Evolutionary conservation across 35 echinoderm and acorn worm genomes (phyloP).

Genomic region (Chiridota heheva): DNA sequence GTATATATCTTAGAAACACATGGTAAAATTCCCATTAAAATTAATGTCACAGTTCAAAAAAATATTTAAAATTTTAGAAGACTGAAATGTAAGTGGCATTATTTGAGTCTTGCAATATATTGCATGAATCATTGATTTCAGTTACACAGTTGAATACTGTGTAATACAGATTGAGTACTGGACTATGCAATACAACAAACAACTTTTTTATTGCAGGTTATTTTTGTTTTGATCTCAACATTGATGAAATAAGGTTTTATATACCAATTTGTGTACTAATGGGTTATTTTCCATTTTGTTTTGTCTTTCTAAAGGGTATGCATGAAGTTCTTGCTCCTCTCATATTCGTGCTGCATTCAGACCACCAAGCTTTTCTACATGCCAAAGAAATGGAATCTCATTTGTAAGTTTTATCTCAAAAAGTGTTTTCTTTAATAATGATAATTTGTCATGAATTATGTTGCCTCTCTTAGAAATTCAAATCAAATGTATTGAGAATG

Average conservation of each 20-base stretch:
- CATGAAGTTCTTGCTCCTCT: constrained; percentile 94
- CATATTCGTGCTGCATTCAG: constrained; percentile 96
- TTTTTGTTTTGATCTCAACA: neutral
- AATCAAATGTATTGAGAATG: neutral
- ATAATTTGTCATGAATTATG: neutral
- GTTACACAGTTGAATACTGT: neutral
- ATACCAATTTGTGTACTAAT: neutral
- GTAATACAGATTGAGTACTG: neutral
- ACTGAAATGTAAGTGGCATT: neutral
- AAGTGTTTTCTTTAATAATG: neutral
- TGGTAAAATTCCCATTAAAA: too few species aligned
- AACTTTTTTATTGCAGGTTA: neutral
- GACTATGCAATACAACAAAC: neutral
- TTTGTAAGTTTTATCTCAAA: constrained; percentile 69
- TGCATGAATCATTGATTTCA: neutral
- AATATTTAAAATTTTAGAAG: neutral
- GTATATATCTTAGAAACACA: too few species aligned
- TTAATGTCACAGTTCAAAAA: neutral
- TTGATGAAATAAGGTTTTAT: neutral
- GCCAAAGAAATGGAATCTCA: constrained; percentile 93
- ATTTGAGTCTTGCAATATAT: neutral
- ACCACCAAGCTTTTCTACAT: constrained; percentile 97
- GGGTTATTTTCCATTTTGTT: neutral
- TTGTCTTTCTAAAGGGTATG: constrained; percentile 76
- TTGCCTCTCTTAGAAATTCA: neutral